Evolutionary conservation across 2,113 vertebrate species (phyloP), one percentile per base, ranked within the genome.

Genomic region (Lonchura striata): DNA sequence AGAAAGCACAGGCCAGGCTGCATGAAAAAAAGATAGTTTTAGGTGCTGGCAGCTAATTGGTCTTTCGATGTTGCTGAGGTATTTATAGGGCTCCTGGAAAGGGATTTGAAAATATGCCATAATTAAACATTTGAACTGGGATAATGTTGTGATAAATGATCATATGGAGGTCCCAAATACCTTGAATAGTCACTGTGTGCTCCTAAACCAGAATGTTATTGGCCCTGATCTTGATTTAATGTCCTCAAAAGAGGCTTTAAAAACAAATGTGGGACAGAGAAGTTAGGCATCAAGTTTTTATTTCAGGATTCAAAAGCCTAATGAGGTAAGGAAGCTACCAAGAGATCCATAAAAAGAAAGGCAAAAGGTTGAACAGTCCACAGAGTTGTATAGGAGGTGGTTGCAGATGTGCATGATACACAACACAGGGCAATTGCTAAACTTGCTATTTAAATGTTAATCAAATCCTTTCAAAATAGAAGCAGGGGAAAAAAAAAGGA

Each of bases 121-220:
- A 93, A 95, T 96, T 97, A 96, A 92, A 59, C 77, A 80, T 79
- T 82, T 76, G 90, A 89, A 74, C 86, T 81, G 89, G 85, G 89
- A 96, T 94, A 92, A 97, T 88, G 84, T 96, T 96, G 78, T 92
- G 96, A 97, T 95, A 88, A 94, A 88, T 25, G 93, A 86, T 88
- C 90, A 64, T 65, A 63, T n/a, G 64, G 92, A 95, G 89, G 84
- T 96, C 79, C 60, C 81, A 68, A 93, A 90, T 91, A 95, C 91
- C 78, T 95, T 91, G 57, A 88, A 84, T 63, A 96, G 92, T 89
- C 90, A 82, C 93, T 53, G 49, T 39, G 71, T 88, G 69, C 39
- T 95, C 65, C 81, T 96, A 95, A 96, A 95, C 3, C 50, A 92
- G 89, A 44, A 89, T 42, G 63, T 72, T 92, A 42, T 3, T 82